Base-by-base conservation (phyloP, 2,113 vertebrate genomes). In the Chlorodrepanis virens region DNA sequence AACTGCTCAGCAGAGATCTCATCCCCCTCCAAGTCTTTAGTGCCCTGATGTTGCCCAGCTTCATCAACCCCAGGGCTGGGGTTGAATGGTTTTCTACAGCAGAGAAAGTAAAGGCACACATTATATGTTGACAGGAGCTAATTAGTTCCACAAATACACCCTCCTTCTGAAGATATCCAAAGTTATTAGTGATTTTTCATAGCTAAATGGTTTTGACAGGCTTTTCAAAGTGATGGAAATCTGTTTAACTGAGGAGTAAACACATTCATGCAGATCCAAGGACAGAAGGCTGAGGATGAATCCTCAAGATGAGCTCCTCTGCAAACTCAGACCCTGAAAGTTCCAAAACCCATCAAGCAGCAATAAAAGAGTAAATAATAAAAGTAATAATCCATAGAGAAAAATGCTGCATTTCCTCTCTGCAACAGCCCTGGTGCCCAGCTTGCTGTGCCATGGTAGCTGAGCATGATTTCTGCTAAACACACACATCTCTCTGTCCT, bases 131-230 rank as follows among this genome's bases (percentile, higher is more conserved):
- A 74, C 39, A 68, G 93, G 90, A 97, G 86, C 79, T 88, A 95
- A 95, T 95, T 95, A 96, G 93, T 69, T 82, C 69, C 83, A 71
- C 92, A 97, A 96, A 94, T 91, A 79, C 24, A 60, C 60, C 59
- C 80, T 95, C 77, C 71, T 87, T 35, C 90, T 60, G 84, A 93
- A 94, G 83, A 33, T 35, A 78, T 47, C 77, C 7, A 10, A 74
- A 54, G 64, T 59, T 42, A 44, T 65, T 61, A 83, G 63, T 91
- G 90, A 91, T 96, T 97, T 96, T 89, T 95, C 80, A 94, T 67
- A 84, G 70, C 56, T 93, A 91, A 96, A 83, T 59, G 49, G 64
- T 82, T 96, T 83, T 95, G 94, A 95, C 69, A 88, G 89, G 63
- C 83, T 97, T 93, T 89, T 42, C n/a, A 81, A 90, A 85, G 70